phyloP scores from a whole-genome alignment of 1,140 invertebrate species.

The Rhopalosiphum padi region DNA sequence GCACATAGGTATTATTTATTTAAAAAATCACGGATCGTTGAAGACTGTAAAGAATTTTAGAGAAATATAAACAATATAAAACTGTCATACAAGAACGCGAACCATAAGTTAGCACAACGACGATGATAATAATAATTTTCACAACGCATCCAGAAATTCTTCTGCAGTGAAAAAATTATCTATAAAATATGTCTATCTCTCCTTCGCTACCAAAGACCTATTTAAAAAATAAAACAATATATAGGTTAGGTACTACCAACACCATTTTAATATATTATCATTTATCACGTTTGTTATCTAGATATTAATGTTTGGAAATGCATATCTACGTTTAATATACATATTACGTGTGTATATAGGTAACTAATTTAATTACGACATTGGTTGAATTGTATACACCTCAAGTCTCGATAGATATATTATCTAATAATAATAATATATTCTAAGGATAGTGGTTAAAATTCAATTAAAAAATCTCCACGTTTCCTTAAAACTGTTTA shows the following conservation, averaged over 20 bases:
- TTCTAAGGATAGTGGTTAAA: background rate
- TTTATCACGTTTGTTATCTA: background rate
- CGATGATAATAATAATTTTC: background rate
- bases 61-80: conserved; percentile 15
- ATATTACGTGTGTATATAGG: background rate
- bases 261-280: background rate
- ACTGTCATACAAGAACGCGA: background rate
- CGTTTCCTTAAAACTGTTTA: background rate
- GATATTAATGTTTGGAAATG: background rate
- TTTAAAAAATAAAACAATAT: conserved; percentile 3
- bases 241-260: too few relatives aligned
- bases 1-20: background rate
- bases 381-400: background rate
- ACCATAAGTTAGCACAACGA: background rate
- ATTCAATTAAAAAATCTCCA: background rate
- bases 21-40: background rate
- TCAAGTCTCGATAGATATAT: background rate
- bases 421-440: background rate
- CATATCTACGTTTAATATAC: too few relatives aligned
- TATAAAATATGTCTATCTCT: background rate
- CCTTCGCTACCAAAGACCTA: background rate
- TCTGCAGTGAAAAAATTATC: background rate
- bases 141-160: background rate
- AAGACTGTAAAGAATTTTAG: background rate
- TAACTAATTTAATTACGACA: background rate